phyloP scores from a whole-genome alignment of 2,113 vertebrate genomes.

The Apteryx mantelli region DNA sequence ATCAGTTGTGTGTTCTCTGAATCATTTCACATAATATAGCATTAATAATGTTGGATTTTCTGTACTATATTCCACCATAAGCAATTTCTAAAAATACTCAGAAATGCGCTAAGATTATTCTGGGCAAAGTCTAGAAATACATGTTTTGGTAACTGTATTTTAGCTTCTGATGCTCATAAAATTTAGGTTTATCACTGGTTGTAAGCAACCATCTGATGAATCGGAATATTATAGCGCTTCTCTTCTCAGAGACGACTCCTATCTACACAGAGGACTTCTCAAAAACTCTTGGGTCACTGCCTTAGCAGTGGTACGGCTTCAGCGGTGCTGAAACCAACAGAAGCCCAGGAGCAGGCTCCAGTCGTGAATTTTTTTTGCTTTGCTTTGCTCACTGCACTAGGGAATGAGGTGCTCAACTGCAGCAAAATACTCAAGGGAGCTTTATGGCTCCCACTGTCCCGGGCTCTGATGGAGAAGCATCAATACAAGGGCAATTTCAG shows the following conservation, averaged over 20 bases:
- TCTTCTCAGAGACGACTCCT: neutral
- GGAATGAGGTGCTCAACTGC: neutral
- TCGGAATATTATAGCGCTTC: neutral
- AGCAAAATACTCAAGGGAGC: neutral
- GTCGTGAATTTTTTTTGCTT: neutral
- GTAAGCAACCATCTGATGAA: constrained; percentile 1
- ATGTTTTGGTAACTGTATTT: neutral
- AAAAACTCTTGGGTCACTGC: neutral
- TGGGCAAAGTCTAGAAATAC: neutral
- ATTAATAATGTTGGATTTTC: constrained; percentile 30
- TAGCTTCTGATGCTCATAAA: neutral
- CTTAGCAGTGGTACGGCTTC: neutral
- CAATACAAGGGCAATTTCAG: neutral
- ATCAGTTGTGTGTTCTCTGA: constrained; percentile 9
- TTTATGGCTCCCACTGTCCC: neutral
- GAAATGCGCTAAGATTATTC: neutral
- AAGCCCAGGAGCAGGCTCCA: neutral
- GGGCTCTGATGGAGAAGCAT: neutral
- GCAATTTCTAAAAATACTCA: constrained; percentile 29
- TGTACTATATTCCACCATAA: neutral
- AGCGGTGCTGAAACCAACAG: neutral
- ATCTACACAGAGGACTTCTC: neutral
- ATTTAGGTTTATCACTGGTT: neutral
- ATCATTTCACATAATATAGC: neutral
- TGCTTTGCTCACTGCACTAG: rapidly evolving